These are phyloP conservation scores for Stomatorhinus ivindoensis DNA, from an alignment of 2,113 vertebrate genomes.

Conservation along the genomic window DNA sequence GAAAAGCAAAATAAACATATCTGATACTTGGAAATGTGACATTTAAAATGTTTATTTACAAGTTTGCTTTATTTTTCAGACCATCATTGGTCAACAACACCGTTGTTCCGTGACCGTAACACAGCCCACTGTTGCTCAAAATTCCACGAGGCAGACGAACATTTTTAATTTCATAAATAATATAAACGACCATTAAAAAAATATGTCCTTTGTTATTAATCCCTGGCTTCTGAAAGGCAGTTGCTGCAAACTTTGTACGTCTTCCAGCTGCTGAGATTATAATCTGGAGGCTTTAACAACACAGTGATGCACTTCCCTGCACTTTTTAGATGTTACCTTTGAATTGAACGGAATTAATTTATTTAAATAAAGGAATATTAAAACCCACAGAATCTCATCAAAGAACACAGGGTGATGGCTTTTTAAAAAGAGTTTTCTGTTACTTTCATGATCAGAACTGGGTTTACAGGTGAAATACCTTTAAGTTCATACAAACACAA, in stretches of 20 bases:
- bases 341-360: not conserved
- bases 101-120: not conserved
- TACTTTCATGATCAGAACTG: not conserved
- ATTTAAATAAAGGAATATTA: not conserved
- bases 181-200: slow-evolving; percentile 3
- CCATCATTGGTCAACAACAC: not conserved
- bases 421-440: not conserved
- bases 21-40: not conserved
- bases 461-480: not conserved
- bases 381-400: not conserved
- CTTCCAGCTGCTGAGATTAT: not conserved
- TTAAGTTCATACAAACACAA: not conserved
- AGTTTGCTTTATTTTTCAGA: not conserved
- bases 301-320: not conserved
- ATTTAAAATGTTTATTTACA: not conserved
- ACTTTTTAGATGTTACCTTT: not conserved
- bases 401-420: not conserved
- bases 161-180: slow-evolving; percentile 1
- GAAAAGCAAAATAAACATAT: not conserved
- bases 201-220: not conserved
- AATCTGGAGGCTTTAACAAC: not conserved
- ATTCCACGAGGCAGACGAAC: not conserved
- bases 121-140: not conserved
- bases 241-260: not conserved
- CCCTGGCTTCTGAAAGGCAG: not conserved